Evolutionary conservation across 2,113 vertebrate species (phyloP).

Genomic region (Isichthys henryi): DNA sequence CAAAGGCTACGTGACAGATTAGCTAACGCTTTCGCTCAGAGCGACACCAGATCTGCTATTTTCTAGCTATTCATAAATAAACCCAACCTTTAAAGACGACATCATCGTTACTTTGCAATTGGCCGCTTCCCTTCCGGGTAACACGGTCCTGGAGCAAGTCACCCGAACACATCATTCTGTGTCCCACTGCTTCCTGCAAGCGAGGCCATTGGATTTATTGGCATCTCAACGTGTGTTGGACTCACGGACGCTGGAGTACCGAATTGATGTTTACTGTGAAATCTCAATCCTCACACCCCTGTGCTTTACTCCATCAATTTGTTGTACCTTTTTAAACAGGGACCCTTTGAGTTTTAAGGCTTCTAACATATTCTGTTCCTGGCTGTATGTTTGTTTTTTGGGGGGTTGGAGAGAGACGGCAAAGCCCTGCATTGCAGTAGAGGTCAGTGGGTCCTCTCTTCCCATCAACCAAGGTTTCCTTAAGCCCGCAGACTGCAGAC

Average conservation of each 20-base stretch:
- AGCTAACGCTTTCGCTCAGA: not conserved
- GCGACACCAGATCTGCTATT: not conserved
- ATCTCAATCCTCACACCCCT: constrained; percentile 14
- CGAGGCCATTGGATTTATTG: not conserved
- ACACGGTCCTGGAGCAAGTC: not conserved
- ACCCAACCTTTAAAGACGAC: not conserved
- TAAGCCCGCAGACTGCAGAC: constrained; percentile 30
- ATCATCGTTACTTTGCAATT: not conserved
- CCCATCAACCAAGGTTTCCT: constrained; percentile 39
- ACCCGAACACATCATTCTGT: not conserved
- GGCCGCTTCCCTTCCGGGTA: too few species aligned
- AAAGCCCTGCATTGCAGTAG: constrained; percentile 22
- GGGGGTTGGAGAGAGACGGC: not conserved
- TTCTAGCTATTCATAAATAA: not conserved
- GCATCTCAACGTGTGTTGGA: not conserved
- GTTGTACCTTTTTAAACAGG: constrained; percentile 29
- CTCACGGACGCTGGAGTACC: not conserved
- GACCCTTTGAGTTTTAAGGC: constrained; percentile 32
- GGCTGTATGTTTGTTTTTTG: not conserved
- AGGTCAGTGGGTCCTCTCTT: constrained; percentile 23
- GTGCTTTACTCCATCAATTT: constrained; percentile 37
- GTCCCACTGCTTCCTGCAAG: not conserved
- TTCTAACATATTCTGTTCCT: constrained; percentile 10
- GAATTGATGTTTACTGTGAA: not conserved
- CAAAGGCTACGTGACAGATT: not conserved